Percentiles rank a stretch among this genome's conserved stretches.
These are phyloP conservation scores for Mallotus villosus DNA, from an alignment of 2,797 vertebrate genomes.

Conservation along the genomic window DNA sequence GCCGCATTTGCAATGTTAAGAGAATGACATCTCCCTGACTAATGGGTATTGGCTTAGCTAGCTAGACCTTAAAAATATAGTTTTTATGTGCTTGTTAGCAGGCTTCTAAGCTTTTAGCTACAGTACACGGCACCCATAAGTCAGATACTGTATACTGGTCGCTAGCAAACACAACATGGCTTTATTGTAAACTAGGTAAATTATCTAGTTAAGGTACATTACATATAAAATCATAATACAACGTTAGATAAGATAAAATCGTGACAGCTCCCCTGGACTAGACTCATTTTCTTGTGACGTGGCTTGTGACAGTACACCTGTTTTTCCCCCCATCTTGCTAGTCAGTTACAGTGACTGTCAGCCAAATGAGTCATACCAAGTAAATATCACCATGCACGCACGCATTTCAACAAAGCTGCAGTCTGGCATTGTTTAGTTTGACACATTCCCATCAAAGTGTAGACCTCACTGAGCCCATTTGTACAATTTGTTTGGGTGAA, in stretches of 20 bases:
- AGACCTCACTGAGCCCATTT: not conserved
- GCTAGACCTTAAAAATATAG: too few species aligned
- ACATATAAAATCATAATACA: not conserved
- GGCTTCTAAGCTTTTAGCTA: too few species aligned
- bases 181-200: too few species aligned
- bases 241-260: not conserved
- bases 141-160: too few species aligned
- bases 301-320: not conserved
- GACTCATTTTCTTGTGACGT: not conserved
- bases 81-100: too few species aligned
- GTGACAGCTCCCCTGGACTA: not conserved
- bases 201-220: not conserved
- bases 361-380: slow-evolving; percentile 1
- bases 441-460: not conserved
- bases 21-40: too few species aligned
- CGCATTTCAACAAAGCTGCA: not conserved
- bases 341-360: not conserved
- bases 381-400: slow-evolving; percentile 1
- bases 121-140: too few species aligned
- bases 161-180: too few species aligned
- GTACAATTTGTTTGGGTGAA: not conserved
- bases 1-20: not conserved
- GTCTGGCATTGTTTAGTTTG: not conserved
- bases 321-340: not conserved
- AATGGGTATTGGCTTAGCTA: too few species aligned